A percentile compares a stretch with the other conserved stretches of the same genome.
Conservation (phyloP, 2,113 vertebrate genomes). For the Tenrec ecaudatus region DNA sequence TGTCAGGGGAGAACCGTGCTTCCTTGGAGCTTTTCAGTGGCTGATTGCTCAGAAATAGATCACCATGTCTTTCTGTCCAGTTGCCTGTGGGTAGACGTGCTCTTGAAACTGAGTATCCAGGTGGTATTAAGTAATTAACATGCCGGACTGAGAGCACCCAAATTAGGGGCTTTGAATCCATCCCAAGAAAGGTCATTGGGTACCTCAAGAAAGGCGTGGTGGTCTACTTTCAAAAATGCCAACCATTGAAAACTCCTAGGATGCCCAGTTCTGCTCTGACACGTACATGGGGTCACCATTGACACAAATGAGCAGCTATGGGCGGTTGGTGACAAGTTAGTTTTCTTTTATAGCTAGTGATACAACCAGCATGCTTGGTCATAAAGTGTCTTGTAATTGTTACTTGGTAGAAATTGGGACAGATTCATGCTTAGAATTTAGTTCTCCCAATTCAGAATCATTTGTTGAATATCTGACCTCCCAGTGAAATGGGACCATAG, state of each 20-base stretch:
- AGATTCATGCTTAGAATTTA: background rate
- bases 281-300: background rate
- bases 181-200: background rate
- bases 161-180: background rate
- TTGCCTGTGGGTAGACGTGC: background rate
- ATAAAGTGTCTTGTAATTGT: background rate
- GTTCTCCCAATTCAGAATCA: background rate
- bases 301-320: background rate
- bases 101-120: background rate
- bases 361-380: background rate
- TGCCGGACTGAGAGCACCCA: too few relatives aligned
- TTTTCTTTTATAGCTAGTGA: conserved; percentile 19
- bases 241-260: background rate
- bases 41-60: background rate
- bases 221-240: background rate
- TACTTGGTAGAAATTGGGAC: background rate
- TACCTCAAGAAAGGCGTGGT: background rate
- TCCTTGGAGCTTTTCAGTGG: background rate
- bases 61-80: background rate
- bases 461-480: background rate
- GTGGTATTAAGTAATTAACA: background rate
- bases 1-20: background rate
- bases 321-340: background rate
- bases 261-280: background rate
- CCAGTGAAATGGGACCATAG: background rate